phyloP scores from a whole-genome alignment of 2,888 invertebrate genomes.

The Drosophila austrosaltans region DNA sequence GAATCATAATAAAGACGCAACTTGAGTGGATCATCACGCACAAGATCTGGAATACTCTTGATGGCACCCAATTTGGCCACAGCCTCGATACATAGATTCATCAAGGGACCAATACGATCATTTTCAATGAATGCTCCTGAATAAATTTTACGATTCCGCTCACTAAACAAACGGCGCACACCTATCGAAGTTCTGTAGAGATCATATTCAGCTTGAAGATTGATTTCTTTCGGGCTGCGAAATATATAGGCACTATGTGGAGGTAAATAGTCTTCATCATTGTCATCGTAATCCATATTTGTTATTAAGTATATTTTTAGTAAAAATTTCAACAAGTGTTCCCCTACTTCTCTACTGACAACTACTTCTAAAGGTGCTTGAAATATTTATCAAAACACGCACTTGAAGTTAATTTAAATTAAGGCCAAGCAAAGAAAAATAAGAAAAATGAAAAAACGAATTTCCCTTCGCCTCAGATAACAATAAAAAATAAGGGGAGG shows the following conservation, averaged over 20 bases:
- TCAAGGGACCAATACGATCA: slow-evolving; percentile 57
- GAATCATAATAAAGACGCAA: slow-evolving; percentile 68
- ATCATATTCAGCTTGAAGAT: slow-evolving; percentile 50
- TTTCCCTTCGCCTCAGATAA: slow-evolving; percentile 21
- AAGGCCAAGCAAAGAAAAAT: slow-evolving; percentile 66
- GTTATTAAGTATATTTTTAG: neutral
- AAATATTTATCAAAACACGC: too few relatives aligned
- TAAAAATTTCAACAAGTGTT: neutral
- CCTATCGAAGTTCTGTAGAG: slow-evolving; percentile 63
- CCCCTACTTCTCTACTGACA: neutral
- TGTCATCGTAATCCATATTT: slow-evolving; percentile 54
- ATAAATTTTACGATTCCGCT: slow-evolving; percentile 64
- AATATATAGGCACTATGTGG: slow-evolving; percentile 58
- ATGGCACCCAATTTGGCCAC: slow-evolving; percentile 58
- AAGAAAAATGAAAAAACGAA: slow-evolving; percentile 7
- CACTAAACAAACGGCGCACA: slow-evolving; percentile 58
- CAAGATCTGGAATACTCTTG: slow-evolving; percentile 35
- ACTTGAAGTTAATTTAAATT: slow-evolving; percentile 74
- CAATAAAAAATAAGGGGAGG: neutral
- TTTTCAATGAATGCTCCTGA: slow-evolving; percentile 73
- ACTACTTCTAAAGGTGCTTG: slow-evolving; percentile 53
- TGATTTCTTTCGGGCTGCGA: slow-evolving; percentile 63
- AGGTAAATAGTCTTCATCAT: slow-evolving; percentile 37
- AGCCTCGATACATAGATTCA: slow-evolving; percentile 63
- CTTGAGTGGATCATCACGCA: slow-evolving; percentile 49